Evolutionary conservation across 1,140 invertebrate genomes (phyloP).

Genomic region (Anthonomus grandis): DNA sequence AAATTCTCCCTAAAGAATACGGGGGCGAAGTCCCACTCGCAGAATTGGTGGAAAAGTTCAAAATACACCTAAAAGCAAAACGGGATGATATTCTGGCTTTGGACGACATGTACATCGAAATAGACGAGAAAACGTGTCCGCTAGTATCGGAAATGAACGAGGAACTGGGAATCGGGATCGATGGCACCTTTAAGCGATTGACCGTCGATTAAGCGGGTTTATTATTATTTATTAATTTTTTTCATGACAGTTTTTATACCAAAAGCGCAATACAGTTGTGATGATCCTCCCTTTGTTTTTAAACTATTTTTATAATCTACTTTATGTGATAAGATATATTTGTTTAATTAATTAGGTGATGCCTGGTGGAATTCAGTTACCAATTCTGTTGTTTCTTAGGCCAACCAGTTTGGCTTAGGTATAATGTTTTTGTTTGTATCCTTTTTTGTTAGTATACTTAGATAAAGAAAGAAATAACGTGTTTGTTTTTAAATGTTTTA

Average conservation of each 20-base stretch:
- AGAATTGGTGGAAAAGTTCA: slow-evolving; percentile 77
- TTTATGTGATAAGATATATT: slow-evolving; percentile 16
- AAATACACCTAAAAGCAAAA: slow-evolving; percentile 61
- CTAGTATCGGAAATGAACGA: slow-evolving; percentile 62
- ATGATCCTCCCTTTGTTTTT: not conserved
- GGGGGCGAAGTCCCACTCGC: slow-evolving; percentile 72
- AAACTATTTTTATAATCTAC: not conserved
- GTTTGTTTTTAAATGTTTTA: not conserved
- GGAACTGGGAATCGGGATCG: slow-evolving; percentile 63
- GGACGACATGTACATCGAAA: slow-evolving; percentile 75
- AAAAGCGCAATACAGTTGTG: not conserved
- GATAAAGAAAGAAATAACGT: not conserved
- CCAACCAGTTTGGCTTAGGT: not conserved
- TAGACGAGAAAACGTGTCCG: slow-evolving; percentile 59
- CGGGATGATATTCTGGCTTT: slow-evolving; percentile 66
- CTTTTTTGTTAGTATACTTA: not conserved
- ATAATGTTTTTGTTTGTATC: not conserved
- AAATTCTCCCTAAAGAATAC: slow-evolving; percentile 81
- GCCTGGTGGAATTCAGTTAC: slow-evolving; percentile 27
- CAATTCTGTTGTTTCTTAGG: slow-evolving; percentile 10
- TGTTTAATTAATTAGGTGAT: slow-evolving; percentile 24
- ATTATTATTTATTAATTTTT: not conserved
- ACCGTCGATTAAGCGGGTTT: slow-evolving; percentile 65
- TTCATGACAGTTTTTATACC: not conserved
- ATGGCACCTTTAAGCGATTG: slow-evolving; percentile 76